Percentiles rank a stretch among this genome's conserved stretches.
Evolutionary conservation across 2,113 vertebrate species (phyloP).

Genomic region (Garra rufa): DNA sequence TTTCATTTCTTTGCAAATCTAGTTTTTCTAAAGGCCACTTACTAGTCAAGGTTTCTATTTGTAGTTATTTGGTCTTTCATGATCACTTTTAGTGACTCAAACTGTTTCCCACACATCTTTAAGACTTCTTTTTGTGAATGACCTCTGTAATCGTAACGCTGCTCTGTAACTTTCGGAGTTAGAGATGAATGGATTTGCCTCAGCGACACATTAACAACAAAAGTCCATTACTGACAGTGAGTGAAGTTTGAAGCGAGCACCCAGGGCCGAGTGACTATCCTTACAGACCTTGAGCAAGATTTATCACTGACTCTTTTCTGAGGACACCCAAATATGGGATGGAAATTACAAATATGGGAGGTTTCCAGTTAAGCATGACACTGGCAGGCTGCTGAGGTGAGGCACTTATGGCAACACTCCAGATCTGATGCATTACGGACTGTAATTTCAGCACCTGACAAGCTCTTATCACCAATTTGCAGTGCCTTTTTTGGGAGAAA

Average conservation of each 20-base stretch:
- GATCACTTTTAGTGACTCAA: background rate
- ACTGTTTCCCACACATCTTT: background rate
- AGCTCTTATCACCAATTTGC: background rate
- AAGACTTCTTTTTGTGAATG: background rate
- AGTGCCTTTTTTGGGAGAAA: background rate
- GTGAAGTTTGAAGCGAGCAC: conserved; percentile 36
- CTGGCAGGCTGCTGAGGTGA: conserved; percentile 11
- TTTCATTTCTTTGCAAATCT: background rate
- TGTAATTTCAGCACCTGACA: background rate
- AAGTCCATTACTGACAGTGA: conserved; percentile 50
- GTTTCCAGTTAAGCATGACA: conserved; percentile 42
- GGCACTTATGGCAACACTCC: background rate
- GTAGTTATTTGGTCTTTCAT: background rate
- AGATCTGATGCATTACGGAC: background rate
- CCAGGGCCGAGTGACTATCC: conserved; percentile 32
- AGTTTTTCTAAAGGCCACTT: background rate
- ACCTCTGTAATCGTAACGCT: background rate
- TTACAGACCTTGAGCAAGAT: conserved; percentile 55
- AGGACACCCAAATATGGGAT: conserved; percentile 58
- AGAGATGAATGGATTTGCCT: background rate
- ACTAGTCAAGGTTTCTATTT: background rate
- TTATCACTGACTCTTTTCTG: conserved; percentile 46
- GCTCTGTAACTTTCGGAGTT: background rate
- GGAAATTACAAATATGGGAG: conserved; percentile 48
- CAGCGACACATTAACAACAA: conserved; percentile 14